Evolutionary conservation across 2,113 vertebrate genomes (phyloP), one percentile per base, ranked within the genome.

Genomic region (Thymallus thymallus): DNA sequence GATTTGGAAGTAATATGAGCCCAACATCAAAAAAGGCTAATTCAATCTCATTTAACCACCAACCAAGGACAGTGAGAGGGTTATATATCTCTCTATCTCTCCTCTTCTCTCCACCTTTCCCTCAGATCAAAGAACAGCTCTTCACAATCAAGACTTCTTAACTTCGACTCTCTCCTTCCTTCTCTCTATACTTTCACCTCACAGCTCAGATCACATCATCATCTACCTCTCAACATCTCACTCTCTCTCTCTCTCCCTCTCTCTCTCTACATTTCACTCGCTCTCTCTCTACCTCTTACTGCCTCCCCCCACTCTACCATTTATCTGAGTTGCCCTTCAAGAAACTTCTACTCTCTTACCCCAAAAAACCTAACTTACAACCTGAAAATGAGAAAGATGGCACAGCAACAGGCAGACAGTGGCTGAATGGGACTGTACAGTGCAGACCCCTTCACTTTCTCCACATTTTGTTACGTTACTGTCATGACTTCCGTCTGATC

Each of bases 81-180:
- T 51, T 51, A 5, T 51, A 51, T 51, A 14, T 51, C 48, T 51
- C 48, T 51, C 16, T 18, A 51, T 18, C 48, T 51, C 48, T 51
- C 48, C 48, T 51, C 12, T 65, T 13, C 46, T 51, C 12, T 62
- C 68, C 55, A 73, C 68, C 83, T 64, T 79, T 73, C 74, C 74
- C 77, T 77, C 81, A 87, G 86, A 88, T 90, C 85, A 87, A 88
- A 86, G 79, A 85, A 81, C 26, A 65, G 66, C 69, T 76, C 74
- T 82, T 45, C 63, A 58, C 80, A 76, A 86, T 79, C 76, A 84
- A 89, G 82, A 80, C 81, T 74, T 85, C 76, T 76, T 3, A 80
- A 73, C 74, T 77, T 72, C 29, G 77, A 83, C 84, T 80, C 76
- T 77, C 63, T 81, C 79, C 79, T 87, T 89, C 79, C 67, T 68